These are phyloP conservation scores for Tigriopus japonicus DNA, from an alignment of 1,140 invertebrate genomes.

Conservation along the genomic window DNA sequence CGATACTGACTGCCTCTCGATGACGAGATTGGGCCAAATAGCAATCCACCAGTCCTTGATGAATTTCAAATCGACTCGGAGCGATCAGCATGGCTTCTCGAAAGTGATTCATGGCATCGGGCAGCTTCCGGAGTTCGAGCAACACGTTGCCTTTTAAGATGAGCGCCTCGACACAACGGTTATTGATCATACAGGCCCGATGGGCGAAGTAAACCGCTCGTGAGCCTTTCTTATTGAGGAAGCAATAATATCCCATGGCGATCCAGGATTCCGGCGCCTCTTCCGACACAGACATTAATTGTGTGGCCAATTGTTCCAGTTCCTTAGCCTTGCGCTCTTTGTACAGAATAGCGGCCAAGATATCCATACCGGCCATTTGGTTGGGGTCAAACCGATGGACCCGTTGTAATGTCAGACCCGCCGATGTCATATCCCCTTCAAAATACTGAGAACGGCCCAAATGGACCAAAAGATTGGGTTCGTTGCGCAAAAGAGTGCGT, in stretches of 20 bases:
- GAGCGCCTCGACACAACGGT: slow-evolving; percentile 40
- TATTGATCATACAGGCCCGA: slow-evolving; percentile 30
- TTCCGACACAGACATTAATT: slow-evolving; percentile 27
- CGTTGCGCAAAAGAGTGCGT: slow-evolving; percentile 36
- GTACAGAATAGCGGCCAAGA: slow-evolving; percentile 29
- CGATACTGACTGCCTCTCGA: slow-evolving; percentile 45
- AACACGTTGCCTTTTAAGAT: slow-evolving; percentile 47
- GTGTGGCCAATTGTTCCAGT: slow-evolving; percentile 28
- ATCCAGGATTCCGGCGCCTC: slow-evolving; percentile 37
- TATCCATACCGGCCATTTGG: slow-evolving; percentile 33
- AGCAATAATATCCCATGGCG: slow-evolving; percentile 39
- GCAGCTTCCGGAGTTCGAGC: slow-evolving; percentile 45
- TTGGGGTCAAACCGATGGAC: slow-evolving; percentile 35
- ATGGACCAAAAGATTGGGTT: slow-evolving; percentile 38
- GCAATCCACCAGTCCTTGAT: slow-evolving; percentile 48
- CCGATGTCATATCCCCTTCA: slow-evolving; percentile 29
- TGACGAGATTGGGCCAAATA: slow-evolving; percentile 42
- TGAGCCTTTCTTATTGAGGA: slow-evolving; percentile 31
- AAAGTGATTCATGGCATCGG: slow-evolving; percentile 47
- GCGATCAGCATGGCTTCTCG: slow-evolving; percentile 44
- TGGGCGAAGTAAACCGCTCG: slow-evolving; percentile 40
- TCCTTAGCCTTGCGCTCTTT: slow-evolving; percentile 29
- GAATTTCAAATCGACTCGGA: slow-evolving; percentile 39
- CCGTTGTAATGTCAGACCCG: slow-evolving; percentile 18
- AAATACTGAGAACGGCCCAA: slow-evolving; percentile 46